A percentile compares a stretch with the other conserved stretches of the same genome.
These are phyloP conservation scores for Silurus meridionalis DNA, from an alignment of 2,113 vertebrate genomes.

Conservation along the genomic window DNA sequence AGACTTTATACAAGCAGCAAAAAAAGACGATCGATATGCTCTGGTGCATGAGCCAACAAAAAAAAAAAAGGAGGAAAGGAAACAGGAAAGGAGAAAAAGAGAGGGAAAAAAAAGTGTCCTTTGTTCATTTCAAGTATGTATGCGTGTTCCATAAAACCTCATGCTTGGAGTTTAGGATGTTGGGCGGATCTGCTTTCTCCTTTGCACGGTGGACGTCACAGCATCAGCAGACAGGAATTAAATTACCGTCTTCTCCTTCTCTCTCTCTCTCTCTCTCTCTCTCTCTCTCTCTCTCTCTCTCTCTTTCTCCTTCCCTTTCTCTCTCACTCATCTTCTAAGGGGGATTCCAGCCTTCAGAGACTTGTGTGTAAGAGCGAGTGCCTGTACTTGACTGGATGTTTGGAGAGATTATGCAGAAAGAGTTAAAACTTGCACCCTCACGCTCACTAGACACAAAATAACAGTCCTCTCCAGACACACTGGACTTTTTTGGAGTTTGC, in stretches of 20 bases:
- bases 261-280: neutral
- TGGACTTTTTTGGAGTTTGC: constrained; percentile 10
- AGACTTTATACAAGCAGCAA: neutral
- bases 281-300: constrained; percentile 9
- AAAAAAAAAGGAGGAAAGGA: neutral
- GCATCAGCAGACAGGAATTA: constrained; percentile 36
- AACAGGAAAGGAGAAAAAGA: neutral
- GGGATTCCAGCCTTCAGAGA: constrained; percentile 44
- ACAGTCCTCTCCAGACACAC: constrained; percentile 22
- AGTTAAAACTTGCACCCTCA: constrained; percentile 3
- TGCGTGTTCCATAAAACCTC: constrained; percentile 11
- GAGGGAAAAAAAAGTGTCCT: neutral
- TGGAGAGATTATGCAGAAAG: constrained; percentile 37
- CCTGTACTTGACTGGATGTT: constrained; percentile 41
- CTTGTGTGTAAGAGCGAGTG: constrained; percentile 26
- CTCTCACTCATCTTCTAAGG: constrained; percentile 1
- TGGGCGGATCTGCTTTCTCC: constrained; percentile 35
- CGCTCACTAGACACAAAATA: neutral
- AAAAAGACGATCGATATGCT: neutral
- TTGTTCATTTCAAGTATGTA: neutral
- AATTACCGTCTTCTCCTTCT: constrained; percentile 29
- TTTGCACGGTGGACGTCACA: constrained; percentile 17
- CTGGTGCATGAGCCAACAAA: neutral
- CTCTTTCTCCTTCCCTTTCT: constrained; percentile 4
- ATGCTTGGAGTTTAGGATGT: neutral